A percentile compares a stretch with the other conserved stretches of the same genome.
phyloP scores from a whole-genome alignment of 2,113 vertebrate genomes.

The Ailurus styani region DNA sequence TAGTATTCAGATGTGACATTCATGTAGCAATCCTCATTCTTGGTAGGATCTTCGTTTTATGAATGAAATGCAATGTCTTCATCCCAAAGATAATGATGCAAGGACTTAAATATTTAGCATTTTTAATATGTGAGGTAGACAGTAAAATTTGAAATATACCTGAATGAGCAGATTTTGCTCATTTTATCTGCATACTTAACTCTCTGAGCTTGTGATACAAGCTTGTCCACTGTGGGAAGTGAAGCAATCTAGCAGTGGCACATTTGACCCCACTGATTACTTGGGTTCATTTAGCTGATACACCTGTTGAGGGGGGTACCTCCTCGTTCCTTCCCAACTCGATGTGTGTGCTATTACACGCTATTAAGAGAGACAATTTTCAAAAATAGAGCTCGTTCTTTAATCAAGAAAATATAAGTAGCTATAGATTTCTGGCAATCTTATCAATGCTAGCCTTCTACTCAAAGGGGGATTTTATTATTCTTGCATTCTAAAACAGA shows the following conservation, averaged over 20 bases:
- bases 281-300: not conserved
- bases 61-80: not conserved
- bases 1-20: not conserved
- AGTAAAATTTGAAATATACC: not conserved
- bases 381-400: not conserved
- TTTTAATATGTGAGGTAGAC: not conserved
- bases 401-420: not conserved
- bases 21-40: not conserved
- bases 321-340: not conserved
- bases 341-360: not conserved
- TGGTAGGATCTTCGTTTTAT: not conserved
- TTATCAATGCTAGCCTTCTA: not conserved
- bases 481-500: not conserved
- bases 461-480: not conserved
- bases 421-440: not conserved
- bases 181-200: not conserved
- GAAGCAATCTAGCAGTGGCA: not conserved
- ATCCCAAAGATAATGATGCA: not conserved
- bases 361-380: not conserved
- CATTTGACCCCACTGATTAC: not conserved
- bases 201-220: not conserved
- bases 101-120: not conserved
- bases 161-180: not conserved
- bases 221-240: not conserved
- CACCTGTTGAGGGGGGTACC: not conserved